Evolutionary conservation across 2,113 vertebrate genomes (phyloP).

Genomic region (Aleadryas rufinucha): DNA sequence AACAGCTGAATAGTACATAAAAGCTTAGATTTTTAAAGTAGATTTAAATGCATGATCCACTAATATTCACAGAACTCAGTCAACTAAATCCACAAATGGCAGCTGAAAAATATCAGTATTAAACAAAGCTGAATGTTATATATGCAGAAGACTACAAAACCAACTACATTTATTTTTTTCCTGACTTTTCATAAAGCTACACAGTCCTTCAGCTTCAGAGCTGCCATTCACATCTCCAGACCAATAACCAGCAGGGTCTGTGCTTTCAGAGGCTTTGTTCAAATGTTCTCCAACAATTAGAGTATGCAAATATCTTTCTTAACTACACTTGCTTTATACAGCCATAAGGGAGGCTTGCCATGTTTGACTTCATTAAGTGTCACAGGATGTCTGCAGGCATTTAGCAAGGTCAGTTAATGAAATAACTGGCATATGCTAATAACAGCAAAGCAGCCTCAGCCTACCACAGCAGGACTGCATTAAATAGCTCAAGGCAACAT

Average conservation of each 20-base stretch:
- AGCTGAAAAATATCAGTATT: constrained; percentile 12
- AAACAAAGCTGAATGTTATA: constrained; percentile 31
- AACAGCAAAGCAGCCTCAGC: neutral
- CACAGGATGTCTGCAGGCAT: neutral
- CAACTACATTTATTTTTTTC: neutral
- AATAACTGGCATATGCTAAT: neutral
- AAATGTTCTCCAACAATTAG: neutral
- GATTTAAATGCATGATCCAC: constrained; percentile 14
- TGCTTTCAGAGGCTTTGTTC: neutral
- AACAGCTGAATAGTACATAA: neutral
- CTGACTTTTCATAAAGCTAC: neutral
- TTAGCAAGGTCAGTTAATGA: constrained; percentile 43
- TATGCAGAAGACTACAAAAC: constrained; percentile 8
- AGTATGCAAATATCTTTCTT: constrained; percentile 32
- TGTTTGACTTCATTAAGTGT: constrained; percentile 20
- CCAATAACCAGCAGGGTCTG: neutral
- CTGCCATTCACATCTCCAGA: neutral
- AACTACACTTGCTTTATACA: neutral
- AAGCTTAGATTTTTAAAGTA: neutral
- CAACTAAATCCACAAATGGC: constrained; percentile 5
- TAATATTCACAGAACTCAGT: constrained; percentile 21
- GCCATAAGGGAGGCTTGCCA: neutral
- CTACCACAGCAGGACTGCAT: neutral
- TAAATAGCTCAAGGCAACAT: neutral
- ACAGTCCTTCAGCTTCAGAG: neutral